Base-by-base conservation (phyloP, 2,888 invertebrate genomes). In the Amorpha juglandis region DNA sequence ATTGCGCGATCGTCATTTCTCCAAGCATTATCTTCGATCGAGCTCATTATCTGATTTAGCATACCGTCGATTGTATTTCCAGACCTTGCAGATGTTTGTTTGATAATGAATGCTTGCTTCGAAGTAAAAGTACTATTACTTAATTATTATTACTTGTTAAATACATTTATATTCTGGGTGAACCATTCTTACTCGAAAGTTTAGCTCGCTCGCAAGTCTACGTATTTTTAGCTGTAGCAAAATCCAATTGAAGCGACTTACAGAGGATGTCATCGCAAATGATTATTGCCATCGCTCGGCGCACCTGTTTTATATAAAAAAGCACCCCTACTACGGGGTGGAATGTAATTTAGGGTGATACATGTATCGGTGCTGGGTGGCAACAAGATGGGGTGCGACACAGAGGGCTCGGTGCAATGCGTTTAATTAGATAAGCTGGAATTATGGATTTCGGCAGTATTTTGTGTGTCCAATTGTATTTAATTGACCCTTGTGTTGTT, bases 291-390 rank as follows among this genome's bases (percentile, higher is more conserved):
- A 19, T 42, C 42, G 58, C 66, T 65, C 72, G 69, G 70, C 69
- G 78, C 87, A 87, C 87, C 87, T 87, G 87, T 80, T 67, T 74
- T 68, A 68, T 69, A 71, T 73, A 80, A 81, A 86, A 85, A 81
- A 79, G 68, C 73, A 74, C 82, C 81, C 76, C 72, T 71, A 66
- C 74, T 71, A 66, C 74, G 73, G 89, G 87, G 86, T 72, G 82
- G 79, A 84, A 86, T 88, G 88, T 86, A 88, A 90, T 90, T 89
- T 90, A 86, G 86, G 88, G 87, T 87, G 89, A 88, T 88, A 85
- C 82, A 82, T 76, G 78, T 77, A 80, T 78, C 76, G 79, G 72
- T 78, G 73, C 79, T 78, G 27, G 27, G 1, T 27, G 27, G 12
- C 35, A 52, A 63, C 45, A 52, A 62, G 52, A 66, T 55, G 16